Evolutionary conservation across 2,113 vertebrate genomes (phyloP), one percentile per base, ranked within the genome.

Genomic region (Dissostichus mawsoni): DNA sequence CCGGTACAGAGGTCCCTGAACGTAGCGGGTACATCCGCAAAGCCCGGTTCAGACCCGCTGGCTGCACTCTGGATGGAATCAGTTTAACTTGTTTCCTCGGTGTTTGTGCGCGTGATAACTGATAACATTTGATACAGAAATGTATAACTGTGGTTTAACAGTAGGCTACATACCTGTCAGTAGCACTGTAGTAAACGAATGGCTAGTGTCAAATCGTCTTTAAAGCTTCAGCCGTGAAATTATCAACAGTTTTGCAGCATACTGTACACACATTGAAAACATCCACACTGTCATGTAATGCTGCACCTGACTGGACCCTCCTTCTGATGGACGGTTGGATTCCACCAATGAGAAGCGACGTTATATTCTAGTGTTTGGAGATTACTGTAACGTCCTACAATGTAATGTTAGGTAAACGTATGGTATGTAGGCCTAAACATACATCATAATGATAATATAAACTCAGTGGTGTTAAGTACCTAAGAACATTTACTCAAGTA

Each of bases 211-310:
- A 18, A 64, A 20, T 90, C 93, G 91, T 74, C 81, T 65, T 74
- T 52, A 68, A 63, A 71, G 68, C 59, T 87, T 93, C 48, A 74
- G 47, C 75, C 86, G 69, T 80, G 20, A 85, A 86, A 87, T 84
- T 86, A 92, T 90, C 86, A 90, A 91, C 92, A 90, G 87, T 94
- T 93, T 88, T 81, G 94, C 92, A 93, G 94, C 93, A 94, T 94
- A 95, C 96, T 96, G 94, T 96, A 96, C 95, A 96, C 95, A 96
- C 92, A 94, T 93, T 85, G 93, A 95, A 94, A 94, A 95, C 93
- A 94, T 61, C 90, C 88, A 90, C 95, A 93, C 93, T 89, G 93
- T 90, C 94, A 95, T 96, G 95, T 92, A 96, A 96, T 92, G 71
- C 87, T 72, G 88, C 41, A 79, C 74, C 85, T 94, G 93, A 97